Conservation (phyloP, 2,113 vertebrate species). For the Vulpes vulpes region DNA sequence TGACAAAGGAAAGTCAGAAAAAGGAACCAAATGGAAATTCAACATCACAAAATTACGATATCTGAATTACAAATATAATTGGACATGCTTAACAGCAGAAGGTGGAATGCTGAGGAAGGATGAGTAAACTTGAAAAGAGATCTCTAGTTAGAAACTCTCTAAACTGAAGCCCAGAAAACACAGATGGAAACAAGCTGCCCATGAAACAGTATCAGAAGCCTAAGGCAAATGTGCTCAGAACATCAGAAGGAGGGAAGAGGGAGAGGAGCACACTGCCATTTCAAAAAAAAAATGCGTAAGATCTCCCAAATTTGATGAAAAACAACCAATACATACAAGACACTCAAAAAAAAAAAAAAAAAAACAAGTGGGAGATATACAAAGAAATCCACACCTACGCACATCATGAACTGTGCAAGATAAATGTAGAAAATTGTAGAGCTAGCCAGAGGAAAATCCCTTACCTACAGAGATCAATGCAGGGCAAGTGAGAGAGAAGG, state of each 20-base stretch:
- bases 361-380: too few species aligned
- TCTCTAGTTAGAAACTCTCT: rapidly evolving
- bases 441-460: not conserved
- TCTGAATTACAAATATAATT: not conserved
- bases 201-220: rapidly evolving
- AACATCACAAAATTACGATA: not conserved
- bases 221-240: rapidly evolving
- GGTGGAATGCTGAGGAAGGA: not conserved
- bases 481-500: rapidly evolving
- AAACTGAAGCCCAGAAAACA: not conserved
- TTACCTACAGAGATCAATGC: rapidly evolving
- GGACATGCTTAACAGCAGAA: not conserved
- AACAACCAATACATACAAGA: rapidly evolving
- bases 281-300: too few species aligned
- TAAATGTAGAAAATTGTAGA: not conserved
- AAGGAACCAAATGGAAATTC: not conserved
- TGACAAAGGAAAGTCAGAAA: not conserved
- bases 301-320: not conserved
- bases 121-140: not conserved
- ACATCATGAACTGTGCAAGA: rapidly evolving
- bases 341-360: too few species aligned
- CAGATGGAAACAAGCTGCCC: not conserved
- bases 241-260: not conserved
- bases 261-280: not conserved
- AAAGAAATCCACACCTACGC: not conserved